Evolutionary conservation across 1,140 invertebrate genomes (phyloP), one percentile per base, ranked within the genome.

Genomic region (Eriocheir sinensis): DNA sequence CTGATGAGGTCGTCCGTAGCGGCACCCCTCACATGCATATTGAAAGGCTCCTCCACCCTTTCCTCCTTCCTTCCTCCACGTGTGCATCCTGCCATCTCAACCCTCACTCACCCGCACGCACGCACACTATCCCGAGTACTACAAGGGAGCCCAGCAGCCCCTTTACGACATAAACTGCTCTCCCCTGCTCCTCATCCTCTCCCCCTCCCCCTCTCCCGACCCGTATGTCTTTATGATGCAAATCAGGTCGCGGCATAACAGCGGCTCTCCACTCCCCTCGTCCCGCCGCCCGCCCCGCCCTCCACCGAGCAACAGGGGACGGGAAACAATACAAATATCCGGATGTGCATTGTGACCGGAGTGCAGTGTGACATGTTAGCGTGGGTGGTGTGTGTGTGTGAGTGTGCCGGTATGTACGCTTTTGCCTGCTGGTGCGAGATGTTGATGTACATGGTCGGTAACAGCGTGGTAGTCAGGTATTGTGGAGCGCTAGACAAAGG

Each of bases 121-220:
- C 60, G 8, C 27, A n/a, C 60, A 72, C 60, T 72, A 72, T n/a
- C 8, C 60, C 60, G 21, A 72, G 60, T n/a, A 6, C 60, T 27
- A n/a, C n/a, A n/a, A 48, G 44, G 60, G 12, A 21, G n/a, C 60
- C 60, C 60, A 21, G 4, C 60, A 72, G 60, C 60, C 60, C n/a
- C 60, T 72, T n/a, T 72, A 72, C 60, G 60, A 27, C 60, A 72
- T 72, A n/a, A 72, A 40, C 48, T n/a, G 15, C 48, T 53, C 34
- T 48, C 89, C 48, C 48, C 40, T 27, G 21, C 53, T 30, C 12
- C 89, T 44, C 48, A 44, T 90, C 36, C 48, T 60, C 48, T 32
- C 89, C 8, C 34, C 89, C 21, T 90, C 44, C 48, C 3, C 48
- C 89, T 44, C 89, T 89, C 21, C 89, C 15, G 32, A n/a, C n/a